These are phyloP conservation scores for Eilema caniola DNA, from an alignment of 2,888 invertebrate species.

Conservation along the genomic window DNA sequence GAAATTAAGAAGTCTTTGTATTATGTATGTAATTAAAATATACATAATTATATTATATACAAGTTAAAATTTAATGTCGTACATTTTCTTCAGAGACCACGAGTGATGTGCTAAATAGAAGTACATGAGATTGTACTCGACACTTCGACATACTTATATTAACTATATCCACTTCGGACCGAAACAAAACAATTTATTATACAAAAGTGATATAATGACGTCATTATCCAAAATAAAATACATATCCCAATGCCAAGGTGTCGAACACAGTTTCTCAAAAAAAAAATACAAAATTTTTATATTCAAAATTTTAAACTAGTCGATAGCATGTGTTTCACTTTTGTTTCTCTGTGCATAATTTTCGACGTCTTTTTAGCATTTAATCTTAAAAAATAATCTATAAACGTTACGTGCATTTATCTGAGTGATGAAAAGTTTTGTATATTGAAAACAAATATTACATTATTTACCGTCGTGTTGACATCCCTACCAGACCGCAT, in stretches of 20 bases:
- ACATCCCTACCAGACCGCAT: conserved; percentile 83
- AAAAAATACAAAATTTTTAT: conserved; percentile 79
- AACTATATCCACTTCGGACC: conserved; percentile 53
- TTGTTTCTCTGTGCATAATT: conserved; percentile 78
- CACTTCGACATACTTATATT: conserved; percentile 71
- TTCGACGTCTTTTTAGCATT: conserved; percentile 82
- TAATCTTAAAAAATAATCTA: conserved; percentile 71
- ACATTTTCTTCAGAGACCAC: conserved; percentile 83
- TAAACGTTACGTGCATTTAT: conserved; percentile 83
- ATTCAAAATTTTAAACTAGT: conserved; percentile 85
- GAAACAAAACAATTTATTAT: conserved; percentile 51
- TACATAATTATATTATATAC: conserved; percentile 85
- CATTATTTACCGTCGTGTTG: conserved; percentile 71
- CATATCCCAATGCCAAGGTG: conserved; percentile 83
- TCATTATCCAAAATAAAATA: conserved; percentile 70
- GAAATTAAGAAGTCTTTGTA: conserved; percentile 85
- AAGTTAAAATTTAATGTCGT: conserved; percentile 81
- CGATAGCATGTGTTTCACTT: conserved; percentile 79
- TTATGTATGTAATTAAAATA: conserved; percentile 85
- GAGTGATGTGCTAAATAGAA: conserved; percentile 74
- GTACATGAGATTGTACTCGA: conserved; percentile 69
- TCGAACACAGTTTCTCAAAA: conserved; percentile 70
- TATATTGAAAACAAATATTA: conserved; percentile 62
- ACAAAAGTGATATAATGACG: conserved; percentile 44
- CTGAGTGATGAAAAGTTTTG: conserved; percentile 68